These are phyloP conservation scores for Drosophila pseudoobscura DNA, from an alignment of 1,140 invertebrate genomes.

Conservation along the genomic window DNA sequence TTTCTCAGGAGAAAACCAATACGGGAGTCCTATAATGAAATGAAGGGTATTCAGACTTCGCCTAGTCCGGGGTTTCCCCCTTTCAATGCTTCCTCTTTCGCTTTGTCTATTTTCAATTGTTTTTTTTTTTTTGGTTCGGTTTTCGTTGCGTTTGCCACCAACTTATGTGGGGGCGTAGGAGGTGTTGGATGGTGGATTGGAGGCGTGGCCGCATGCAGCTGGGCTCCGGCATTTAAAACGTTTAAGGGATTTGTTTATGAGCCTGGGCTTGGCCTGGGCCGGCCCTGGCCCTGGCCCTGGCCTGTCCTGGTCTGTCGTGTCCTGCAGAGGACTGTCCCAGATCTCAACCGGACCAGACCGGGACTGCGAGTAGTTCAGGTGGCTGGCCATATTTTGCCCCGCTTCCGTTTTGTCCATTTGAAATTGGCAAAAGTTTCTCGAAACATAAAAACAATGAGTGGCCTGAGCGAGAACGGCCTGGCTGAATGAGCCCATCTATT, in stretches of 20 bases:
- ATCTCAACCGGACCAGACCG: not conserved
- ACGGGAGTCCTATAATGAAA: too few relatives aligned
- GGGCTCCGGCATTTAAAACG: slow-evolving; percentile 73
- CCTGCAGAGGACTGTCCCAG: too few relatives aligned
- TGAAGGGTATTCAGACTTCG: slow-evolving; percentile 9
- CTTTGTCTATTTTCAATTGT: slow-evolving; percentile 46
- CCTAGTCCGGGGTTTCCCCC: too few relatives aligned
- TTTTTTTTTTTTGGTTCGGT: slow-evolving; percentile 15
- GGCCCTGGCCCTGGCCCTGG: too few relatives aligned
- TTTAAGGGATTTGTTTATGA: slow-evolving; percentile 80
- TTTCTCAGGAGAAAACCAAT: too few relatives aligned
- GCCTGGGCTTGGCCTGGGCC: slow-evolving; percentile 7
- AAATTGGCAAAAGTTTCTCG: slow-evolving; percentile 66
- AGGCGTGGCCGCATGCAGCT: slow-evolving; percentile 65
- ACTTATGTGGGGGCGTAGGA: slow-evolving; percentile 34
- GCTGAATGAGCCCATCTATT: slow-evolving; percentile 74
- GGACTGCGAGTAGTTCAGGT: slow-evolving; percentile 40
- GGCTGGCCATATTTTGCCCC: slow-evolving; percentile 11
- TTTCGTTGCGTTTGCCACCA: slow-evolving; percentile 46
- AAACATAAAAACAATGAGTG: slow-evolving; percentile 77
- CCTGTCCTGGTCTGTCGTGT: too few relatives aligned
- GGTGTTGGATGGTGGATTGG: not conserved
- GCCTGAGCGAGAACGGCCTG: slow-evolving; percentile 47
- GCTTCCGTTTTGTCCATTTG: slow-evolving; percentile 28
- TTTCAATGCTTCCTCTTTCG: slow-evolving; percentile 10